Evolutionary conservation across 2,888 invertebrate genomes (phyloP).

Genomic region (Ferdinandea cuprea): DNA sequence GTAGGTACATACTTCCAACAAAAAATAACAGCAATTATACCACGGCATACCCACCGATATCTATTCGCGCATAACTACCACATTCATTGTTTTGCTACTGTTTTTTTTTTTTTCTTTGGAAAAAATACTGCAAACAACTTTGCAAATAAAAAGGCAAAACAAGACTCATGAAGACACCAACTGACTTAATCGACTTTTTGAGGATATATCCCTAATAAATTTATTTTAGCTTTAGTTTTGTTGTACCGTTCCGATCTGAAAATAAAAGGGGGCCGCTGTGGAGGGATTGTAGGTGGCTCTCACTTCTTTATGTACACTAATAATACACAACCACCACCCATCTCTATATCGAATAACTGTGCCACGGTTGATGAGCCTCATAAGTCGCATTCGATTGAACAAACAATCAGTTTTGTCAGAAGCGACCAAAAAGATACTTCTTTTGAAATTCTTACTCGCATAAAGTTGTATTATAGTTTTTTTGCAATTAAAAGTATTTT

Average conservation of each 20-base stretch:
- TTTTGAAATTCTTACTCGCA: conserved; percentile 51
- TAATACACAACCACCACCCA: conserved; percentile 49
- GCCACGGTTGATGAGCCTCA: conserved; percentile 75
- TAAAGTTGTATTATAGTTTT: conserved; percentile 19
- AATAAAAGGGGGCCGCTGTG: conserved; percentile 5
- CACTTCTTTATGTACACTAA: conserved; percentile 6
- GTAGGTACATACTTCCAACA: conserved; percentile 16
- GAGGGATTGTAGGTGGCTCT: not conserved
- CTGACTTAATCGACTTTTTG: conserved; percentile 48
- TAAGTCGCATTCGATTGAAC: conserved; percentile 76
- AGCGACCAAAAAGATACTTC: conserved; percentile 76
- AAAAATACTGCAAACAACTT: conserved; percentile 43
- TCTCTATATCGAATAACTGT: conserved; percentile 55
- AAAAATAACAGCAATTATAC: conserved; percentile 40
- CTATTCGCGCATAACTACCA: conserved; percentile 25
- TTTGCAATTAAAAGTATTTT: too few relatives aligned
- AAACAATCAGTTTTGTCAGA: conserved; percentile 77
- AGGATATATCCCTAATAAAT: conserved; percentile 62
- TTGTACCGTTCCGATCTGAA: conserved; percentile 27
- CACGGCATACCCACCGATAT: not conserved
- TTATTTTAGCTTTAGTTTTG: conserved; percentile 19
- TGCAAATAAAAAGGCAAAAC: conserved; percentile 14
- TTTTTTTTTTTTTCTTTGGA: conserved; percentile 53
- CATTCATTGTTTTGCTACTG: conserved; percentile 15
- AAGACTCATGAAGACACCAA: conserved; percentile 14